These are phyloP conservation scores for Brachionichthys hirsutus DNA, from an alignment of 2,113 vertebrate genomes.

Conservation along the genomic window DNA sequence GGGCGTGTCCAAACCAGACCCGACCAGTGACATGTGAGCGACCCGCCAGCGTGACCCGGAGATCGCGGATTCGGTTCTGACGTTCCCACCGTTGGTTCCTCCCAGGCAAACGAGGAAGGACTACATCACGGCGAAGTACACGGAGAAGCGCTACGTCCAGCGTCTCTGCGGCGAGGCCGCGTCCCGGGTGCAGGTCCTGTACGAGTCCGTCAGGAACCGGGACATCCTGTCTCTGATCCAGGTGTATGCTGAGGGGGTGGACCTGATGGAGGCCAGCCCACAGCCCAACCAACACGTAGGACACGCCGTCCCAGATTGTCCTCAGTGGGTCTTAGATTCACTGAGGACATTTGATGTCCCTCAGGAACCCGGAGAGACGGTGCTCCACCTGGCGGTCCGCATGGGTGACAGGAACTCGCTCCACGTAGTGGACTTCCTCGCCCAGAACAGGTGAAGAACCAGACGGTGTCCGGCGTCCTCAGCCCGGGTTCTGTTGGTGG, in stretches of 20 bases:
- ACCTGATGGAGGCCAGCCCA: slow-evolving; percentile 87
- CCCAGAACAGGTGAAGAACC: slow-evolving; percentile 87
- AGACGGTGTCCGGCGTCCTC: too few species aligned
- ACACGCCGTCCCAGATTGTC: background rate
- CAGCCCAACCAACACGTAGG: slow-evolving; percentile 88
- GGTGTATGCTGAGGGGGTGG: slow-evolving; percentile 89
- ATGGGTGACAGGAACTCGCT: slow-evolving; percentile 94
- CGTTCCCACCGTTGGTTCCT: background rate
- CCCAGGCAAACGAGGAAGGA: slow-evolving; percentile 92
- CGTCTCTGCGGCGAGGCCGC: slow-evolving; percentile 75
- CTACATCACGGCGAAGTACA: slow-evolving; percentile 96
- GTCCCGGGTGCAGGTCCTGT: slow-evolving; percentile 81
- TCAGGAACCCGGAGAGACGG: slow-evolving; percentile 93
- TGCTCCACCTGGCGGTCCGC: slow-evolving; percentile 91
- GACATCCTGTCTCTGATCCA: slow-evolving; percentile 91
- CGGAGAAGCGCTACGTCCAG: slow-evolving; percentile 85
- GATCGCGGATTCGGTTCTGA: background rate
- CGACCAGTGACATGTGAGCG: slow-evolving; percentile 93
- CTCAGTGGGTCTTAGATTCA: background rate
- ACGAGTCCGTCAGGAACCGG: slow-evolving; percentile 85
- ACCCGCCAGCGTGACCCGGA: background rate
- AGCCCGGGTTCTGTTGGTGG: too few species aligned
- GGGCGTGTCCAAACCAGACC: slow-evolving; percentile 82
- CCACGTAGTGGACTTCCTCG: slow-evolving; percentile 95
- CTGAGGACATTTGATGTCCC: background rate